Evolutionary conservation across 37 sponge, comb jelly and placozoan genomes (phyloP), one percentile per base, ranked within the genome.

Genomic region (Hormiphora californensis): DNA sequence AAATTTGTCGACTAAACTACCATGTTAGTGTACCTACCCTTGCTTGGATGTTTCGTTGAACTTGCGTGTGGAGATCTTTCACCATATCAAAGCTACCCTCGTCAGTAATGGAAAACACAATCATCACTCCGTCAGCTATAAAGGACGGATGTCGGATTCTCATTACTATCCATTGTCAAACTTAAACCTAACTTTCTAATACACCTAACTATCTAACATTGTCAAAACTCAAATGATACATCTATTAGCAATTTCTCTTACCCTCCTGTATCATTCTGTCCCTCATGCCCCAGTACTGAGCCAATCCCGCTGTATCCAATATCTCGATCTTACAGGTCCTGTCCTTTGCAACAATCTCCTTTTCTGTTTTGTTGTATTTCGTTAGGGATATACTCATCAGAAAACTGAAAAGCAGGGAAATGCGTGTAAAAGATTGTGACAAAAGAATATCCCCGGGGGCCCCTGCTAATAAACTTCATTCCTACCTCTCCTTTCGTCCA

Each of bases 301-400:
- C 40, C 3, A 73, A 46, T 19, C 81, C 81, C 1, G 81, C 81
- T 22, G 81, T 73, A 21, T 73, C 81, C 81, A 73, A 40, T 25
- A 73, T 73, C 46, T 73, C 46, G n/a, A 73, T 46, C 25, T 73
- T 73, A 73, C 81, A 73, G 2, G 7, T 27, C 23, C 81, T 3
- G 40, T 28, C 41, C 38, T 46, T 37, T 23, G 43, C 81, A 21
- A 43, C 81, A 27, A 73, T 73, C 23, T 73, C 81, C 46, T 73
- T 73, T 22, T 73, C 46, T 43, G 40, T 46, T 19, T 21, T 73
- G 46, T 46, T 73, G 46, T 43, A 73, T 28, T 73, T 73, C 5
- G 81, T 73, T 9, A n/a, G 81, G 81, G 43, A 73, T 73, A 28
- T 73, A 73, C 25, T 73, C 81, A 36, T 73, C 81, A n/a, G 81